phyloP scores from a whole-genome alignment of 1,140 invertebrate species.

The Nomia melanderi region DNA sequence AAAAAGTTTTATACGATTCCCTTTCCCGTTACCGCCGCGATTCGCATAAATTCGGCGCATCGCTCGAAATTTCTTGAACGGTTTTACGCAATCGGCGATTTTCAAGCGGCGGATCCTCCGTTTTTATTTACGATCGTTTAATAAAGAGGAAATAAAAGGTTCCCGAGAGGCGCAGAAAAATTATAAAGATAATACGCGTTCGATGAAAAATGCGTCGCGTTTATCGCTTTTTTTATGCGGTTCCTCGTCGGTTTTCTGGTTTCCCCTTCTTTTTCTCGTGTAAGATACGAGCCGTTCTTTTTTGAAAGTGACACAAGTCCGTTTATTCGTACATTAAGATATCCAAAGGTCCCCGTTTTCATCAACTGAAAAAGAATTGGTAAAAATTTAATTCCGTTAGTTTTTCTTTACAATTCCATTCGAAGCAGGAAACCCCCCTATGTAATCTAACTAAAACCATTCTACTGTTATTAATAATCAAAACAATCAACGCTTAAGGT shows the following conservation, averaged over 20 bases:
- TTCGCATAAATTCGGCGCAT: conserved; percentile 2
- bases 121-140: not conserved
- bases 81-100: conserved; percentile 16
- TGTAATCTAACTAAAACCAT: too few species aligned
- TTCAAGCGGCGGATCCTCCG: not conserved
- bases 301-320: too few species aligned
- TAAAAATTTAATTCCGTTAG: too few species aligned
- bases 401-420: too few species aligned
- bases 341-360: too few species aligned
- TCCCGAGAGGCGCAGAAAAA: not conserved
- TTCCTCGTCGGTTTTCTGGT: too few species aligned
- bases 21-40: not conserved
- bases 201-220: not conserved
- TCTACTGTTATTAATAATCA: too few species aligned
- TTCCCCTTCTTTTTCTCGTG: not conserved
- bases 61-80: not conserved
- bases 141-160: too few species aligned
- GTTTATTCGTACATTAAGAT: too few species aligned
- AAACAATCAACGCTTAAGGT: too few species aligned
- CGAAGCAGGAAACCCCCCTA: too few species aligned
- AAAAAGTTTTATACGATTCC: not conserved
- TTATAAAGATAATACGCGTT: not conserved
- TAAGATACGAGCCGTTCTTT: conserved; percentile 5
- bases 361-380: too few species aligned
- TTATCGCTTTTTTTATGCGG: not conserved